Base-by-base conservation (phyloP, 2,797 vertebrate genomes). In the Melanotaenia nigrans region DNA sequence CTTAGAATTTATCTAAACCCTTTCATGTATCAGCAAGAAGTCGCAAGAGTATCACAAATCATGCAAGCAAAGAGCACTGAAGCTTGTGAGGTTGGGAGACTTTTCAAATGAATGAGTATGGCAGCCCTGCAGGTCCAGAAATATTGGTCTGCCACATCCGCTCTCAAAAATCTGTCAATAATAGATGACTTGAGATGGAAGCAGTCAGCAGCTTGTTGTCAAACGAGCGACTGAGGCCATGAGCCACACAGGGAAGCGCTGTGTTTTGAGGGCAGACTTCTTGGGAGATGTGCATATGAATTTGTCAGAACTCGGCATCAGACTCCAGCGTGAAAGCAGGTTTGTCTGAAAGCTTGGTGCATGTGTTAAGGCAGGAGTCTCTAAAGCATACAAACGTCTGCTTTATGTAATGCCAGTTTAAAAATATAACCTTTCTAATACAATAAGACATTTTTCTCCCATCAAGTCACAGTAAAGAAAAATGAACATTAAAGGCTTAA, bases 181-280 rank as follows among this genome's bases (percentile, higher is more conserved):
- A 91, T 89, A 73, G 80, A 93, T 90, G 80, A 82, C 16, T 56
- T 81, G 77, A 79, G 81, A 85, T 79, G 71, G 77, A 85, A 74
- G 81, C 81, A 81, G 75, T 81, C 62, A 59, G 77, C 73, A 65
- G 68, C 73, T 65, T 59, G 61, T 78, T 81, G 82, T 80, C 62
- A 84, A 60, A 85, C 59, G 73, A 75, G 65, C 20, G 47, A 24
- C 47, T 77, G 73, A 62, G 77, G 69, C 65, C 60, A 40, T 33
- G 55, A 78, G 62, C 59, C 24, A 64, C 32, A 76, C 0, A 16
- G 53, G 53, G 72, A 45, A 67, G 56, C 12, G 62, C 25, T 4
- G 51, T 16, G 32, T 61, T 86, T 71, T 61, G 2, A 10, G 35
- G 10, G 13, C 59, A 61, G 54, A 30, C 47, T 82, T 71, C 66